These are phyloP conservation scores for Malurus cyaneus DNA, from an alignment of 2,113 vertebrate genomes.

Conservation along the genomic window DNA sequence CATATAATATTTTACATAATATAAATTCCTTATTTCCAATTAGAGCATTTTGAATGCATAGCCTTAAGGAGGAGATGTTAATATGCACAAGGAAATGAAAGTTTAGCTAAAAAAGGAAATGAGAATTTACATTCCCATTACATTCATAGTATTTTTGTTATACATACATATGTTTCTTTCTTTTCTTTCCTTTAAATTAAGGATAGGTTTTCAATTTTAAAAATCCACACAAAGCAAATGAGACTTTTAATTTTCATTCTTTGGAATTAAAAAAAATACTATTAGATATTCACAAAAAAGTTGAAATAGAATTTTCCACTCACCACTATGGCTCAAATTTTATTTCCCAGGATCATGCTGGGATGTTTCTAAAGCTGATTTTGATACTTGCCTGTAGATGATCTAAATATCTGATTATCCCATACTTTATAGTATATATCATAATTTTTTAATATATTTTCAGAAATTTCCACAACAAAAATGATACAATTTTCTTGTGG, in stretches of 20 bases:
- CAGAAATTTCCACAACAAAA: neutral
- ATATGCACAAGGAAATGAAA: neutral
- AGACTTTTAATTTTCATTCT: neutral
- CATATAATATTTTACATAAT: neutral
- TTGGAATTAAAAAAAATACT: neutral
- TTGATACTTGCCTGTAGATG: neutral
- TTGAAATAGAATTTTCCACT: neutral
- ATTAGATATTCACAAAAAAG: neutral
- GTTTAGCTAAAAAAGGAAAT: neutral
- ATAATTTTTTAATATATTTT: neutral
- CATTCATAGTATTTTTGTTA: neutral
- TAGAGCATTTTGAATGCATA: neutral
- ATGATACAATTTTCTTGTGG: neutral
- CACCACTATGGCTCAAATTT: neutral
- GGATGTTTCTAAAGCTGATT: neutral
- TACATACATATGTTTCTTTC: neutral
- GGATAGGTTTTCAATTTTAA: neutral
- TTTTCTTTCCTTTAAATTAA: neutral
- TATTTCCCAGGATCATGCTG: neutral
- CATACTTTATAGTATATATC: neutral
- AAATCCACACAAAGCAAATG: neutral
- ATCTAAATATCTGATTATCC: neutral
- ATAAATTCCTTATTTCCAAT: neutral
- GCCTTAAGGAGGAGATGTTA: fast-evolving
- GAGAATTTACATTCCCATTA: neutral